Conservation (phyloP, 2,797 vertebrate species). For the Catamblyrhynchus diadema region DNA sequence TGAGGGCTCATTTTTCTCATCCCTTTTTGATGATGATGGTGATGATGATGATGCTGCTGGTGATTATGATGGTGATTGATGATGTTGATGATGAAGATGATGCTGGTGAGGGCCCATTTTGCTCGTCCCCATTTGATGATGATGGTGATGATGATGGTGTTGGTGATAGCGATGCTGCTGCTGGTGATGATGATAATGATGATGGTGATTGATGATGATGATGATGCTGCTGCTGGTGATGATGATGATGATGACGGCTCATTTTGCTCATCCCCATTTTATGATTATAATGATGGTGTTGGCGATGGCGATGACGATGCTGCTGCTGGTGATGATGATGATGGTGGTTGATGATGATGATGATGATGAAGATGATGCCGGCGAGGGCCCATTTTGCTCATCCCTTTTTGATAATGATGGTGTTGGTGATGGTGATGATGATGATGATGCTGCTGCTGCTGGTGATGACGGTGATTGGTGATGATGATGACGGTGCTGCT, state of each 20-base stretch:
- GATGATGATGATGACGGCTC: not conserved
- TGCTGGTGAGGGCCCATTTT: no score
- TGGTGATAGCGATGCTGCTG: no score
- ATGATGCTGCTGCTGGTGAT: no score
- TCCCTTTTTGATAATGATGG: not conserved
- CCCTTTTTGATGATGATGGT: not conserved
- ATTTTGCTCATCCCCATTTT: no score
- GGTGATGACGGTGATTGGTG: no score
- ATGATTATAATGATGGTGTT: no score
- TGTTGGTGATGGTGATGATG: accelerated
- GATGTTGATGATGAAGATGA: accelerated
- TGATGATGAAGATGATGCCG: no score
- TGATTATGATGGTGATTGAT: no score
- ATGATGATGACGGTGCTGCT: not conserved
- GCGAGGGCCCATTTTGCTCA: not conserved
- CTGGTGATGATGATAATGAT: not conserved
- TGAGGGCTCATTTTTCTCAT: not conserved
- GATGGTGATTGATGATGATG: accelerated
- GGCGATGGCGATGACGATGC: not conserved
- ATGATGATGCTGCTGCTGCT: not conserved
- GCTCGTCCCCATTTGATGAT: not conserved
- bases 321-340: no score
- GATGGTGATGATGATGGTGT: not conserved
- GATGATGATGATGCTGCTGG: no score
- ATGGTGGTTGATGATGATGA: not conserved